Base-by-base conservation (phyloP, 2,797 vertebrate genomes). In the Tenualosa ilisha region DNA sequence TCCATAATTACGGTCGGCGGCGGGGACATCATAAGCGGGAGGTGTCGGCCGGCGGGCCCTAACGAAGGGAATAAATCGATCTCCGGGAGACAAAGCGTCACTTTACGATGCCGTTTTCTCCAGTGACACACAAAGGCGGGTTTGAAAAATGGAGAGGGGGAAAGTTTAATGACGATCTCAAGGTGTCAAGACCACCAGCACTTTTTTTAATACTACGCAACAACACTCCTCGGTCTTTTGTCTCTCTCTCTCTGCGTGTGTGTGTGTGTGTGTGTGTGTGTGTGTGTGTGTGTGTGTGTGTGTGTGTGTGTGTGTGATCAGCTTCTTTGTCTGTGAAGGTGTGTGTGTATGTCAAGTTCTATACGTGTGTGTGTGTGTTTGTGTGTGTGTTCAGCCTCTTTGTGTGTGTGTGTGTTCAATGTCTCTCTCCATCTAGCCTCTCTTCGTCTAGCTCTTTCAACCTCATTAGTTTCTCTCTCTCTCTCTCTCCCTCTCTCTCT, bases 161-260 rank as follows among this genome's bases (percentile, higher is more conserved):
- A 91, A 92, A 93, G 93, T 95, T 95, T 95, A 96, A 96, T 94
- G 93, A 90, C 91, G 90, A 92, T 94, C 93, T 95, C 95, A 95
- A 96, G 96, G 94, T 95, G 94, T 92, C 91, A 89, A 90, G 91
- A 90, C 92, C 93, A 92, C 93, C 92, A 89, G 92, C 91, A 93
- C 92, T 86, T 92, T 93, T 95, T 96, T 95, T 96, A 37, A 31
- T 51, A 31, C 63, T 13, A 15, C 26, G 37, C 63, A 0, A 65
- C 61, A 15, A 31, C 9, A 9, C 26, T 37, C 24, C 12, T 11
- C 24, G 31, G 1, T 68, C 63, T 68, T 68, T 68, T 68, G 63
- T 68, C 6, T 68, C 2, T 15, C 2, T 72, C 1, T 72, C 26
- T 72, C 26, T 72, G 11, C 37, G 65, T 72, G 24, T 72, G 26